Percentiles rank a stretch among this genome's conserved stretches.
phyloP scores from a whole-genome alignment of 2,888 invertebrate genomes.

The Omphaloscelis lunosa region DNA sequence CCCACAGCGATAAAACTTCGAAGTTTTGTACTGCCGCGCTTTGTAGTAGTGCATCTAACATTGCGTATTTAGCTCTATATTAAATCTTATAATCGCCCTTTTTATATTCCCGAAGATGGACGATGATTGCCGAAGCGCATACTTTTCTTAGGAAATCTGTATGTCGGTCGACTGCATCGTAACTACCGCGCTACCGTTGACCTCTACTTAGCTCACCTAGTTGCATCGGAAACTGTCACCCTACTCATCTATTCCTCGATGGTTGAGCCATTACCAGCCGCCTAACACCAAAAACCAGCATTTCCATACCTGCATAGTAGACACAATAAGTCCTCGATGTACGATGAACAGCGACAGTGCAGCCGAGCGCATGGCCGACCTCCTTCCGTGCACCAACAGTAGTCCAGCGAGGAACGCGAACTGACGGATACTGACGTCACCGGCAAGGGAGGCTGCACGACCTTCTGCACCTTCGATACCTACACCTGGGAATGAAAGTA shows the following conservation, averaged over 20 bases:
- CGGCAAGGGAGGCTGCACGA: constrained; percentile 97
- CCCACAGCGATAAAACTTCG: no score
- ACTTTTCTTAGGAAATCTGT: no score
- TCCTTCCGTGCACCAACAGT: constrained; percentile 97
- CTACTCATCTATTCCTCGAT: neutral
- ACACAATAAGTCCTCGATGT: constrained; percentile 99
- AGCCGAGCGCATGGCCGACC: constrained; percentile 98
- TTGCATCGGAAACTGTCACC: neutral
- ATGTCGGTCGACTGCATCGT: no score
- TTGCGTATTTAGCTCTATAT: no score
- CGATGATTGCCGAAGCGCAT: no score
- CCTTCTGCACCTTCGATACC: constrained; percentile 98
- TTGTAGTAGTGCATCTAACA: no score
- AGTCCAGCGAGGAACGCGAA: constrained; percentile 96
- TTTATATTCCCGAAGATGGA: no score
- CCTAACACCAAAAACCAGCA: neutral
- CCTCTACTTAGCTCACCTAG: neutral
- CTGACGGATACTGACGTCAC: constrained; percentile 98
- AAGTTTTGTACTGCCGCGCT: no score
- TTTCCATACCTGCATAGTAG: constrained; percentile 94
- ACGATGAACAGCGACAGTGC: constrained; percentile 99
- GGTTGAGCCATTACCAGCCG: no score
- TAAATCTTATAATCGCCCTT: no score
- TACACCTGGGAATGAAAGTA: constrained; percentile 89
- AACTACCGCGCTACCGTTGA: no score